These are phyloP conservation scores for Percopsis transmontana DNA, from an alignment of 2,113 vertebrate genomes.

Conservation along the genomic window DNA sequence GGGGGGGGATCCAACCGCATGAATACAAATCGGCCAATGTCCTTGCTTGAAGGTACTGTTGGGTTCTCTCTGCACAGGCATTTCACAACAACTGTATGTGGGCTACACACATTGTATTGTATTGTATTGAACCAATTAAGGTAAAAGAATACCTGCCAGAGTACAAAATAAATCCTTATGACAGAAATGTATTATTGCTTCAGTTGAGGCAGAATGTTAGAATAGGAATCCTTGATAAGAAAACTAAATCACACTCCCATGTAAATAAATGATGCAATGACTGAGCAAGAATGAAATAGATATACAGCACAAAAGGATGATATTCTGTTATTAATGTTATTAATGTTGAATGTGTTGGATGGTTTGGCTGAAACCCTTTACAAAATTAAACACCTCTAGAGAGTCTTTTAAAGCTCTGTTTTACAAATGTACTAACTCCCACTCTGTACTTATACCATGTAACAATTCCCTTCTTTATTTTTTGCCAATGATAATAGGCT, in stretches of 20 bases:
- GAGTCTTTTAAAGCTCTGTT: background rate
- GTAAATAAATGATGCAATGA: constrained; percentile 10
- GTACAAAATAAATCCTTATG: too few species aligned
- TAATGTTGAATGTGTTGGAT: background rate
- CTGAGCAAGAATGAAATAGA: background rate
- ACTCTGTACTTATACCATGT: constrained; percentile 3
- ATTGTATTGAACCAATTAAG: too few species aligned
- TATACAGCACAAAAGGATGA: background rate
- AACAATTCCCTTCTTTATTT: constrained; percentile 2
- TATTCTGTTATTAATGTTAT: constrained; percentile 7
- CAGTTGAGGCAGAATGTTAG: too few species aligned
- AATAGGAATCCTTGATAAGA: background rate
- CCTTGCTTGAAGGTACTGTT: background rate
- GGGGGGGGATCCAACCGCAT: too few species aligned
- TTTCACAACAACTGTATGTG: too few species aligned
- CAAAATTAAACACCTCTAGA: constrained; percentile 4
- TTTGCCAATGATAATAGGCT: constrained; percentile 2
- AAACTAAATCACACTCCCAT: constrained; percentile 13
- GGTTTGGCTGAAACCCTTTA: constrained; percentile 1
- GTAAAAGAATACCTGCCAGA: too few species aligned
- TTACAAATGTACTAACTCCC: constrained; percentile 19
- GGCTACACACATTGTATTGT: too few species aligned
- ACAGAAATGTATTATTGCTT: too few species aligned
- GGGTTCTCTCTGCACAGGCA: background rate
- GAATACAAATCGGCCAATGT: background rate